Evolutionary conservation across 2,113 vertebrate species (phyloP).

Genomic region (Picathartes gymnocephalus): DNA sequence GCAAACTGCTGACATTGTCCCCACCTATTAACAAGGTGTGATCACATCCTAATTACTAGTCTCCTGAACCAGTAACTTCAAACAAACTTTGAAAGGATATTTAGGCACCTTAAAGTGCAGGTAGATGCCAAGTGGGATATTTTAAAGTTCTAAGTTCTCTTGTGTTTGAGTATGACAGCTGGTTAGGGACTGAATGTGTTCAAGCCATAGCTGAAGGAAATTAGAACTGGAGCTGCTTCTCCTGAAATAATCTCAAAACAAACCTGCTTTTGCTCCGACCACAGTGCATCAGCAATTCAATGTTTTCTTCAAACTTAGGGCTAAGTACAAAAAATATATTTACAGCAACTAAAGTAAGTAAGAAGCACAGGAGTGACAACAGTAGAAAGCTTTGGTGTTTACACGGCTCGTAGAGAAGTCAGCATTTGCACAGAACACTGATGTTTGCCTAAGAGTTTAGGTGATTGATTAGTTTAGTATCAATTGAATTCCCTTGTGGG

Average conservation of each 20-base stretch:
- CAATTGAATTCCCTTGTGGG: constrained; percentile 18
- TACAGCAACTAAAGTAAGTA: neutral
- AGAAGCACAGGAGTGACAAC: neutral
- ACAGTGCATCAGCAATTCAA: neutral
- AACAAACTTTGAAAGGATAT: neutral
- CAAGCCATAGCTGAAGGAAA: neutral
- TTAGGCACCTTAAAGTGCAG: neutral
- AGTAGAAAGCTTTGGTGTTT: neutral
- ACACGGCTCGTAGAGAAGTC: neutral
- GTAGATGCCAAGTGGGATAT: neutral
- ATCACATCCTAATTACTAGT: neutral
- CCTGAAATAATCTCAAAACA: neutral
- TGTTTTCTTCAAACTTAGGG: neutral
- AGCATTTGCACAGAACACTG: neutral
- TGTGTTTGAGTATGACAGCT: neutral
- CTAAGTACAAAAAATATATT: neutral
- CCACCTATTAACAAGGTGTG: neutral
- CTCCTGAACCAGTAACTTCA: neutral
- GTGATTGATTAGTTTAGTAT: constrained; percentile 54
- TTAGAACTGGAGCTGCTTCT: neutral
- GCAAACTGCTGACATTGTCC: constrained; percentile 11
- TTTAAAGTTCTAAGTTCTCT: neutral
- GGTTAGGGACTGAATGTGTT: neutral
- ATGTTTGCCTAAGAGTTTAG: neutral
- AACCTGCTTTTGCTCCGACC: neutral